phyloP scores from a whole-genome alignment of 30 jellyfish, hydroid and myxozoan genomes.

The Hydractinia symbiolongicarpus region DNA sequence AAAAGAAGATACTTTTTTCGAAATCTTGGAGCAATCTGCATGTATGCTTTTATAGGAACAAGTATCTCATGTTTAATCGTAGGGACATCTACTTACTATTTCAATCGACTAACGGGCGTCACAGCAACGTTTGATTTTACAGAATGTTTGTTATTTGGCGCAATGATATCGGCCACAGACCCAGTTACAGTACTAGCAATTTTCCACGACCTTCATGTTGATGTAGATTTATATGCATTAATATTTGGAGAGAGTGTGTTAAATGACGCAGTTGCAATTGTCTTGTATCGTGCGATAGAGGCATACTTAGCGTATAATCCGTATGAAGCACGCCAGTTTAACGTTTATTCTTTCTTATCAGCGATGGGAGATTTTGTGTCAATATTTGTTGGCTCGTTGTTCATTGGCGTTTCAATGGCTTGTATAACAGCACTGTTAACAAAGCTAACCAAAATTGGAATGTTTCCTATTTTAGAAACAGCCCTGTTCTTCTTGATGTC shows the following conservation, averaged over 20 bases:
- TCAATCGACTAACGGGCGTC: constrained; percentile 77
- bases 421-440: constrained; percentile 93
- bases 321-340: constrained; percentile 88
- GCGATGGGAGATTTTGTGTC: constrained; percentile 97
- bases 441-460: constrained; percentile 96
- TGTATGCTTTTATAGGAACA: constrained; percentile 98
- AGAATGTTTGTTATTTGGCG: constrained; percentile 96
- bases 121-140: constrained; percentile 92
- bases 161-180: constrained; percentile 99
- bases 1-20: constrained; percentile 94
- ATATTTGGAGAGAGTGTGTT: constrained; percentile 99
- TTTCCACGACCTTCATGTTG: constrained; percentile 96
- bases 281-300: constrained; percentile 93
- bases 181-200: constrained; percentile 99
- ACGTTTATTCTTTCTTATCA: constrained; percentile 82
- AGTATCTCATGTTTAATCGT: constrained; percentile 84
- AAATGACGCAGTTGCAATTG: constrained; percentile 99
- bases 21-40: constrained; percentile 96
- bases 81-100: constrained; percentile 82
- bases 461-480: constrained; percentile 95
- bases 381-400: constrained; percentile 88
- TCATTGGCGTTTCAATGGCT: constrained; percentile 95
- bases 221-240: constrained; percentile 91
- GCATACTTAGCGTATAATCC: constrained; percentile 97
- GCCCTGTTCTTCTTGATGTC: constrained; percentile 98